A percentile compares a stretch with the other conserved stretches of the same genome.
These are phyloP conservation scores for Cerastis leucographa DNA, from an alignment of 2,888 invertebrate species.

Conservation along the genomic window DNA sequence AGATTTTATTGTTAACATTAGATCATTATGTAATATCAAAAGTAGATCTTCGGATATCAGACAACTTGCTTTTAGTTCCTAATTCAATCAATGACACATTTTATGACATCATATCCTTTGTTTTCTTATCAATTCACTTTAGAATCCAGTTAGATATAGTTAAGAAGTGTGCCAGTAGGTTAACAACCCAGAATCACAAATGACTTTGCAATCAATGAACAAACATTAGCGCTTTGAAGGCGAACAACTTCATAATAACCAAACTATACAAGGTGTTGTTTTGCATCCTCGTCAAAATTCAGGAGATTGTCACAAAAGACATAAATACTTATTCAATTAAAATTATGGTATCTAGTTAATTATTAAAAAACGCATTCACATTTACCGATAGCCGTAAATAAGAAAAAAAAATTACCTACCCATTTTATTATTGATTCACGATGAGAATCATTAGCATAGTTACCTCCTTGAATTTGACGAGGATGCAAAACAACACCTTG, in stretches of 20 bases:
- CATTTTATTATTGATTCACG: no score
- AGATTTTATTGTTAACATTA: not conserved
- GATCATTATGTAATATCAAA: not conserved
- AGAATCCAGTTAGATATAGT: not conserved
- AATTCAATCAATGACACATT: constrained; percentile 2
- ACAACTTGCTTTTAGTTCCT: constrained; percentile 4
- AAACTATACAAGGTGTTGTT: no score
- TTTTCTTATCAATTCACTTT: constrained; percentile 44
- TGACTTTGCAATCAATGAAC: constrained; percentile 21
- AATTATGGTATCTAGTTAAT: no score
- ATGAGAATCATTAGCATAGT: no score
- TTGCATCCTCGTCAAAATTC: no score
- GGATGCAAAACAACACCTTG: no score
- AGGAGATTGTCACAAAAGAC: no score
- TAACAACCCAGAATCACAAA: constrained; percentile 12
- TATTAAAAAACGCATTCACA: no score
- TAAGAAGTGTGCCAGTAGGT: constrained; percentile 3
- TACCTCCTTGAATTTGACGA: no score
- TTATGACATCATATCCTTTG: constrained; percentile 20
- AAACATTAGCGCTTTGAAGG: not conserved
- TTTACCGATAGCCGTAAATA: no score
- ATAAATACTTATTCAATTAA: no score
- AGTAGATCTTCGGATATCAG: not conserved
- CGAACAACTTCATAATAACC: not conserved
- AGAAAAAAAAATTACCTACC: no score